These are phyloP conservation scores for Dunckerocampus dactyliophorus DNA, from an alignment of 2,113 vertebrate genomes.

Conservation along the genomic window DNA sequence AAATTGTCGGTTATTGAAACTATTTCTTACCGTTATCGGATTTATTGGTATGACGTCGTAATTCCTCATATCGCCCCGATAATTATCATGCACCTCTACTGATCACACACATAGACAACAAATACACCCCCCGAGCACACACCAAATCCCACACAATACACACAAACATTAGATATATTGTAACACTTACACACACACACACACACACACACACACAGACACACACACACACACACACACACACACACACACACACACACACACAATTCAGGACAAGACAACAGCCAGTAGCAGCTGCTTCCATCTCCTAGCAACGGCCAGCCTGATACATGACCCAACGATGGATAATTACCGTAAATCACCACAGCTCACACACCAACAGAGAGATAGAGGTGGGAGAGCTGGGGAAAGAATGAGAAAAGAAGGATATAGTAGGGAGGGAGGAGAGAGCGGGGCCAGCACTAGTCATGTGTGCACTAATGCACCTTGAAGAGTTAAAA, in stretches of 20 bases:
- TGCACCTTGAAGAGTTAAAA: conserved; percentile 79
- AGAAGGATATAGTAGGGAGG: conserved; percentile 22
- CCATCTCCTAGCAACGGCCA: conserved; percentile 95
- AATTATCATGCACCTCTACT: conserved; percentile 2
- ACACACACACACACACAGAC: conserved; percentile 75
- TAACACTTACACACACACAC: conserved; percentile 73
- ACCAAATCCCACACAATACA: conserved; percentile 44
- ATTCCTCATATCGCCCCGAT: too few relatives aligned
- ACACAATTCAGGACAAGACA: conserved; percentile 83
- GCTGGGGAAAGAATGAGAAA: conserved; percentile 32
- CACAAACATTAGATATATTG: conserved; percentile 56
- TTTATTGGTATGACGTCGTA: too few relatives aligned
- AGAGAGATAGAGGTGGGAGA: conserved; percentile 48
- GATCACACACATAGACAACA: conserved; percentile 27
- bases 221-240: conserved; percentile 77
- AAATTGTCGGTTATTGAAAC: too few relatives aligned
- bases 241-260: conserved; percentile 75
- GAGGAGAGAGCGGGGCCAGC: conserved; percentile 26
- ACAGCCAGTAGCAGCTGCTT: conserved; percentile 96
- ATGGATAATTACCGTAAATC: conserved; percentile 99
- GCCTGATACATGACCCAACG: conserved; percentile 95
- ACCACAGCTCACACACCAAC: conserved; percentile 72
- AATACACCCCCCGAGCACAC: conserved; percentile 21
- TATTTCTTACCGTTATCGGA: too few relatives aligned
- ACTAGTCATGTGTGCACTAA: conserved; percentile 76